Base-by-base conservation (phyloP, 2,888 invertebrate genomes). In the Quadroppia sp. region DNA sequence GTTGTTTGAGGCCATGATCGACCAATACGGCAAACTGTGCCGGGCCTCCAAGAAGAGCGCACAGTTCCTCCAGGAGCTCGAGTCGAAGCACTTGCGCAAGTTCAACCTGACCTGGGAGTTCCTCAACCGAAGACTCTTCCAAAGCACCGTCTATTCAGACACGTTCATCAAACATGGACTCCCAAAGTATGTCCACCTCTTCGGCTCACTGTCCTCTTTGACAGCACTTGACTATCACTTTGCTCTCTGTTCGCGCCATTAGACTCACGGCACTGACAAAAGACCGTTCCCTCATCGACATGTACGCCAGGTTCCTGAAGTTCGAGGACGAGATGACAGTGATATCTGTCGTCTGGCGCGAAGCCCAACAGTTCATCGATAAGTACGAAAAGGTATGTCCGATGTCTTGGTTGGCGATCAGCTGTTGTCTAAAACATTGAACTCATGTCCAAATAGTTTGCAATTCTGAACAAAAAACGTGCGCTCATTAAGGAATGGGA, bases 51-150 rank as follows among this genome's bases (percentile, higher is more conserved):
- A 84, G 77, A 85, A 85, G 77, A 83, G 88, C 78, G 83, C 86
- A 67, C 85, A 86, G 72, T 83, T 87, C 78, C 83, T 89, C 73
- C 83, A 85, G 76, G 86, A 87, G 75, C 82, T 89, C 80, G 87
- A 88, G 81, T 82, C 83, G 74, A 85, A 86, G 76, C 86, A 88
- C 80, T 82, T 88, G 77, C 85, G 85, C 77, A 86, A 85, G 79
- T 88, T 88, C 79, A 86, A 86, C 78, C 83, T 89, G 67, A 87
- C 87, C 7, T 89, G 89, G 88, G 86, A 87, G 78, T 84, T 87
- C 78, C 86, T 88, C 76, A 88, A 88, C 82, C 87, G 88, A 79
- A 87, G 87, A 79, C 84, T 89, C 77, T 89, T 88, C 82, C 88
- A 88, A 77, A 83, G 83, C 71, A 82, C 84, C 76, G 83, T 85